phyloP scores from a whole-genome alignment of 2,888 invertebrate genomes.

The Drosophila ochracea region DNA sequence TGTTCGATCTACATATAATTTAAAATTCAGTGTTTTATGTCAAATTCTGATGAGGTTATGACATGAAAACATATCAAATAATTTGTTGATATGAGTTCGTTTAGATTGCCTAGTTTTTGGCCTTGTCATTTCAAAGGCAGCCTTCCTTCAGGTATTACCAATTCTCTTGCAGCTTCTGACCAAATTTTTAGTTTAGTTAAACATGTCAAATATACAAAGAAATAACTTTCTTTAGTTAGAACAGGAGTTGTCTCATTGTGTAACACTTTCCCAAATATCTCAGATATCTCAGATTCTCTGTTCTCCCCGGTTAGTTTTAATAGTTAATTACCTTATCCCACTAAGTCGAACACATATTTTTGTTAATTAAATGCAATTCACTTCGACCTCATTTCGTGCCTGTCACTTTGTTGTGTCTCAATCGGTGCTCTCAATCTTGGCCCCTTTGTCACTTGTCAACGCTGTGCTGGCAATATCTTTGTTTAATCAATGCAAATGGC shows the following conservation, averaged over 20 bases:
- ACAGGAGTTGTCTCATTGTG: background rate
- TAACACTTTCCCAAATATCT: background rate
- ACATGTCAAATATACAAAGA: background rate
- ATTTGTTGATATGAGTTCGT: background rate
- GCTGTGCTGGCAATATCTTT: slow-evolving; percentile 45
- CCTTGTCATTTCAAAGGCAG: background rate
- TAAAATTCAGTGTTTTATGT: background rate
- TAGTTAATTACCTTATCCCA: background rate
- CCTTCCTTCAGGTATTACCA: rapidly evolving
- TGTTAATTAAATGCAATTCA: slow-evolving; percentile 26
- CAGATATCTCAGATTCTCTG: background rate
- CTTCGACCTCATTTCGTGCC: slow-evolving; percentile 2
- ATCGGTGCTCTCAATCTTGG: slow-evolving; percentile 36
- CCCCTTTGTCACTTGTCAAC: slow-evolving; percentile 24
- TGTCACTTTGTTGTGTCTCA: background rate
- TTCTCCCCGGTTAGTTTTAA: background rate
- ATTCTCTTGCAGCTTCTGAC: background rate
- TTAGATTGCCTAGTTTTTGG: background rate
- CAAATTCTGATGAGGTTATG: background rate
- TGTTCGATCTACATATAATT: background rate
- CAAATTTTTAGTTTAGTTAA: background rate
- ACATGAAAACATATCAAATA: background rate
- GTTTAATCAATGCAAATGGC: slow-evolving; percentile 67
- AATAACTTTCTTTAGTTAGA: background rate
- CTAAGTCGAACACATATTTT: background rate